Conservation (phyloP, 2,888 invertebrate genomes). For the Chaetogeoica ovagalla region DNA sequence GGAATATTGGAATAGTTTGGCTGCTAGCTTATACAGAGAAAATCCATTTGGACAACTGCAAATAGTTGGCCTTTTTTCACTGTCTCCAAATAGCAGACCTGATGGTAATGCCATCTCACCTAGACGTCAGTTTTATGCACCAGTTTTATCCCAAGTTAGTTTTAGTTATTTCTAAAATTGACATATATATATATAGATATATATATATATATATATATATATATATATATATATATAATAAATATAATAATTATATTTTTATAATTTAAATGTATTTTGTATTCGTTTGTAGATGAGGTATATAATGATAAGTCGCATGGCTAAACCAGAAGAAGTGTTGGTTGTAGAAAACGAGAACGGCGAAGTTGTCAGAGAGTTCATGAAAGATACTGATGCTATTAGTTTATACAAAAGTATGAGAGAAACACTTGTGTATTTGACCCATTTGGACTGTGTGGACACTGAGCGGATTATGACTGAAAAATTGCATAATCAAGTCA, state of each 20-base stretch:
- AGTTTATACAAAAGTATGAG: conserved; percentile 99
- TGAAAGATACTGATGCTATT: conserved; percentile 99
- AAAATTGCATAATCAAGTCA: conserved; percentile 96
- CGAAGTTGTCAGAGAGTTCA: conserved; percentile 97
- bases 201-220: no score
- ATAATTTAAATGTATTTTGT: conserved; percentile 26
- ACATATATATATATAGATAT: no score
- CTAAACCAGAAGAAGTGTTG: conserved; percentile 98
- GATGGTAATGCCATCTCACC: conserved; percentile 59
- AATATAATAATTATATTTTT: not conserved
- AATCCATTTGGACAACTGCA: conserved; percentile 61
- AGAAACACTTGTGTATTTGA: conserved; percentile 95
- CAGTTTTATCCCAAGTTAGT: conserved; percentile 73
- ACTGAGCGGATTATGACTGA: conserved; percentile 99
- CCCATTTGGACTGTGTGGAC: conserved; percentile 96
- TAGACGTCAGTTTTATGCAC: conserved; percentile 75
- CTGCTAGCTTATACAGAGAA: conserved; percentile 89
- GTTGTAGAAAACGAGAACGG: conserved; percentile 99
- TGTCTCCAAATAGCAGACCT: conserved; percentile 47
- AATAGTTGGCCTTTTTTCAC: conserved; percentile 40
- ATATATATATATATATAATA: no score
- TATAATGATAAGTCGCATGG: conserved; percentile 99
- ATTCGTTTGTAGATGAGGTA: conserved; percentile 69
- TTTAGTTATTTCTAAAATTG: not conserved
- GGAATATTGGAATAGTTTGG: conserved; percentile 96